Percentiles rank a stretch among this genome's conserved stretches.
These are phyloP conservation scores for Sebastiscus albofasciatus DNA, from an alignment of 2,797 vertebrate species.

Conservation along the genomic window DNA sequence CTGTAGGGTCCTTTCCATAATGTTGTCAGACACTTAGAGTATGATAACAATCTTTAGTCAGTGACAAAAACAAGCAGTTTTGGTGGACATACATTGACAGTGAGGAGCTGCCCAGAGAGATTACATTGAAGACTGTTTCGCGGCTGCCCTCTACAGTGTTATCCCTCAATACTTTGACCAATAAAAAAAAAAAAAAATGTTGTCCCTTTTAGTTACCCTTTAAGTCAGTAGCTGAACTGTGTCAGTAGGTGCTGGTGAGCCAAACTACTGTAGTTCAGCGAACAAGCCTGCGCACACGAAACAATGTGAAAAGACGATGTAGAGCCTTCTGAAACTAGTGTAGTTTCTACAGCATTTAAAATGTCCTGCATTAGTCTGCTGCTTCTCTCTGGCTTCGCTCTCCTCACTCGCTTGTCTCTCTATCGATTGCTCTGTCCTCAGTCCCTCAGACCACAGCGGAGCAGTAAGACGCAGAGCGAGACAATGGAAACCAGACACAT, in stretches of 20 bases:
- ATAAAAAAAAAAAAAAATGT: background rate
- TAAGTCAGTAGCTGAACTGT: background rate
- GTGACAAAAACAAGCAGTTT: background rate
- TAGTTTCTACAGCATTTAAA: slow-evolving; percentile 15
- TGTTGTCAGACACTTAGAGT: background rate
- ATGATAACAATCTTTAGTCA: background rate
- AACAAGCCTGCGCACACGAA: background rate
- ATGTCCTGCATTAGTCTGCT: background rate
- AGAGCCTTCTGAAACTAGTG: background rate
- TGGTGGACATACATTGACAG: background rate
- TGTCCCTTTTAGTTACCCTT: background rate
- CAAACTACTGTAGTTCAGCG: background rate
- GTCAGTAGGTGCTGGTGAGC: background rate
- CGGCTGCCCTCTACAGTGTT: background rate
- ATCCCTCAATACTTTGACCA: background rate
- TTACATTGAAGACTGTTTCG: background rate
- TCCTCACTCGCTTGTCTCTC: background rate
- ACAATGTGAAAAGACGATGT: background rate
- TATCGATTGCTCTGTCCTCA: slow-evolving; percentile 30
- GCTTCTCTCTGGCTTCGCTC: background rate
- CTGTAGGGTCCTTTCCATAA: too few species aligned
- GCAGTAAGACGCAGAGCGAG: slow-evolving; percentile 1
- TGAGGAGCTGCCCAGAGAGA: background rate
- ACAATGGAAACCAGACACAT: slow-evolving; percentile 5
- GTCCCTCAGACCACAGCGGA: background rate